Base-by-base conservation (phyloP, 2,888 invertebrate species). In the Pandemis cinnamomeana region DNA sequence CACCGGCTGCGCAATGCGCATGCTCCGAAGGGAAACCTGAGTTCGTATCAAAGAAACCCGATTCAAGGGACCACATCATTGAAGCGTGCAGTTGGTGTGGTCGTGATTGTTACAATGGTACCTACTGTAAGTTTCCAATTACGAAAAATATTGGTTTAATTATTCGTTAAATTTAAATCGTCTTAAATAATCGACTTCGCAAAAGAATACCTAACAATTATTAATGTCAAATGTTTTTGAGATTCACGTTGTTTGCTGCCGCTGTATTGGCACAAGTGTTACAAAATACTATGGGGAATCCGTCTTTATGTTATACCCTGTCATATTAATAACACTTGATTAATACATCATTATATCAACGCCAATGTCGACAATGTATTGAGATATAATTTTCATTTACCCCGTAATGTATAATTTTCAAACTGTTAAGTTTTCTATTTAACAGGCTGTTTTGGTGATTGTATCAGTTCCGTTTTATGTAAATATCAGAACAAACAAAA, bases 181-280 rank as follows among this genome's bases (percentile, higher is more conserved):
- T 51, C 2, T n/a, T 51, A 6, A 3, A 1, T 51, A 6, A 27
- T 27, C 10, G 5, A 58, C 27, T 58, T 20, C 5, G 20, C 8
- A 27, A 10, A 7, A 15, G 20, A 20, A 20, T 20, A 55, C 27
- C 10, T 55, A 10, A 10, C 20, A 46, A 63, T 15, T 6, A 63
- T 15, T 44, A 8, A 63, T 44, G 5, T 20, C 5, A 63, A 46
- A 11, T 46, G 46, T 46, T 44, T 46, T 63, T 46, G 20, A 7
- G 46, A 46, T 63, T 63, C 11, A 20, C 6, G 13, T 63, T 46
- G 10, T 11, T 48, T 48, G 13, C 7, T n/a, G 7, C 15, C 8
- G 13, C 27, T 7, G 7, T 64, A 64, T 64, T 64, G 11, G 64
- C n/a, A 64, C 64, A 64, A 48, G 64, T 64, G 64, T 13, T 20